A percentile compares a stretch with the other conserved stretches of the same genome.
phyloP scores from a whole-genome alignment of 2,888 invertebrate species.

The Gandaritis pyraliata region DNA sequence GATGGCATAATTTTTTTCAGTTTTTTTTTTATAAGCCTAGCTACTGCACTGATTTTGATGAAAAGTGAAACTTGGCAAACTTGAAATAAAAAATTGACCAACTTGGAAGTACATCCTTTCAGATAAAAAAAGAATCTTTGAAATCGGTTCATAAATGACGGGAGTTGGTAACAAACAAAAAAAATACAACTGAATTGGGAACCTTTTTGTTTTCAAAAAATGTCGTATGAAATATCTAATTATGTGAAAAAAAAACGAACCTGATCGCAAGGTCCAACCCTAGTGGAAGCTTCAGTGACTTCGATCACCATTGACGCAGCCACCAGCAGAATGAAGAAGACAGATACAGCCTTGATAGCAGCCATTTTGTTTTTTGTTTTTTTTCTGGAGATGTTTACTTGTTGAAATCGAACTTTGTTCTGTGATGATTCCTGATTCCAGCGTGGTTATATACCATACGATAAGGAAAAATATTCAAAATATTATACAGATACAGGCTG shows the following conservation, averaged over 20 bases:
- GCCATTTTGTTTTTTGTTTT: conserved; percentile 15
- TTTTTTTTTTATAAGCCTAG: too few relatives aligned
- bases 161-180: too few relatives aligned
- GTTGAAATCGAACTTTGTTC: background rate
- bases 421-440: background rate
- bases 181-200: too few relatives aligned
- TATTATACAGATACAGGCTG: background rate
- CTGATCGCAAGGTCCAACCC: conserved; percentile 21
- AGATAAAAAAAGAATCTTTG: too few relatives aligned
- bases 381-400: background rate
- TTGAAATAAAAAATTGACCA: too few relatives aligned
- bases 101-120: too few relatives aligned
- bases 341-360: conserved; percentile 9
- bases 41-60: too few relatives aligned
- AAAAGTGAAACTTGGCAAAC: too few relatives aligned
- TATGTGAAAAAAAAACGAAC: background rate
- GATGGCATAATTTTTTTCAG: too few relatives aligned
- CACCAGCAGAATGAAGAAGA: conserved; percentile 14
- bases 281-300: conserved; percentile 3
- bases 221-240: too few relatives aligned
- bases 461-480: conserved; percentile 7
- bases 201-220: too few relatives aligned
- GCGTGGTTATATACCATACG: background rate
- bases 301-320: conserved; percentile 11
- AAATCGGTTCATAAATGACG: too few relatives aligned